Conservation (phyloP, 2,113 vertebrate species). For the Stegostoma tigrinum region DNA sequence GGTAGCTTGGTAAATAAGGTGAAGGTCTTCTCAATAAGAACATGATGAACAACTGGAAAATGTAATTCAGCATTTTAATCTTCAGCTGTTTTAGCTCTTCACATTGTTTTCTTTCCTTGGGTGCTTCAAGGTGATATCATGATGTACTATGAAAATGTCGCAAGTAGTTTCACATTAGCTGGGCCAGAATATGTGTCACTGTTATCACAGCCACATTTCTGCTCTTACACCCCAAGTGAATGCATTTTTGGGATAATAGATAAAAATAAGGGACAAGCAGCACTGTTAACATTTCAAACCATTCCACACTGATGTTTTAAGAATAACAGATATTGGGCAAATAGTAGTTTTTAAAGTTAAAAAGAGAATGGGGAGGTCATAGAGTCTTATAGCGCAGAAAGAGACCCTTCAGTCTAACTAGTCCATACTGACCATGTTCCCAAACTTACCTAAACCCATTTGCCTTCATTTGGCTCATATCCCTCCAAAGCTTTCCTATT, state of each 20-base stretch:
- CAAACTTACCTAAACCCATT: too few relatives aligned
- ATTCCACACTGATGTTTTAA: background rate
- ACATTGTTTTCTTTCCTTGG: background rate
- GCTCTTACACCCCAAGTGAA: background rate
- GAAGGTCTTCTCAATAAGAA: background rate
- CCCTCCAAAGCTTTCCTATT: too few relatives aligned
- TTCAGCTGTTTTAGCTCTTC: background rate
- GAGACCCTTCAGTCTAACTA: too few relatives aligned
- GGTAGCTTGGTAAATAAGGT: background rate
- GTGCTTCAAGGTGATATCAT: background rate
- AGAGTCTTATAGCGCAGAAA: background rate
- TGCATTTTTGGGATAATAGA: background rate
- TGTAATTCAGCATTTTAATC: background rate
- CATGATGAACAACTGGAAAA: background rate
- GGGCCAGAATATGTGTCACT: background rate
- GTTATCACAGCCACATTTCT: background rate
- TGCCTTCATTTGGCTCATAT: too few relatives aligned
- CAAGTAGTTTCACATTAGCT: background rate
- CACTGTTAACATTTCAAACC: background rate
- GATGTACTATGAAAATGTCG: background rate
- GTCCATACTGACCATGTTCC: too few relatives aligned
- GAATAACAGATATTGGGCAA: background rate
- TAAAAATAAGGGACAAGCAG: background rate
- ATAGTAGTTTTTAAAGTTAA: background rate
- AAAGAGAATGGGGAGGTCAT: background rate